Percentiles rank a stretch among this genome's conserved stretches.
Conservation (phyloP, 2,888 invertebrate species). For the Drosophila stalkeri region DNA sequence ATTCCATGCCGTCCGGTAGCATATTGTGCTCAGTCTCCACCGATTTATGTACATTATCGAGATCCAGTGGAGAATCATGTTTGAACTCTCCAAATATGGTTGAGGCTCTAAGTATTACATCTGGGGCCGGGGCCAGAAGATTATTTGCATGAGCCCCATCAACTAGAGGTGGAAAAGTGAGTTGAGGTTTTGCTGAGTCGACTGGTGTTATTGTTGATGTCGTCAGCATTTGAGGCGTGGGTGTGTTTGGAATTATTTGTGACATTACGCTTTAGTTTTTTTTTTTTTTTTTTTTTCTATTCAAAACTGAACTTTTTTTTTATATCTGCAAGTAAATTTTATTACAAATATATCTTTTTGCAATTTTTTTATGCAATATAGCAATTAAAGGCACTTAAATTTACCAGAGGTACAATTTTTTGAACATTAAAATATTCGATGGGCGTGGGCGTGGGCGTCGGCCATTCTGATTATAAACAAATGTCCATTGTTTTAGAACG, state of each 20-base stretch:
- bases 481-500: slow-evolving; percentile 40
- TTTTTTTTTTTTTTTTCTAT: slow-evolving; percentile 1
- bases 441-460: slow-evolving; percentile 77
- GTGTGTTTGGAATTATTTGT: slow-evolving; percentile 76
- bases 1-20: slow-evolving; percentile 44
- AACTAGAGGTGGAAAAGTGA: slow-evolving; percentile 53
- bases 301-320: slow-evolving; percentile 24
- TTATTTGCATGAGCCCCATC: slow-evolving; percentile 50
- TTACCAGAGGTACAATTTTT: slow-evolving; percentile 58
- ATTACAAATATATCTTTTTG: not conserved
- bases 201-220: slow-evolving; percentile 73
- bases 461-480: slow-evolving; percentile 63
- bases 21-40: slow-evolving; percentile 65
- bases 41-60: slow-evolving; percentile 66
- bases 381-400: slow-evolving; percentile 20
- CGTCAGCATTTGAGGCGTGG: slow-evolving; percentile 80
- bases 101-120: slow-evolving; percentile 62
- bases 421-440: slow-evolving; percentile 57
- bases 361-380: not conserved
- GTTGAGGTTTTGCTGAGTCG: slow-evolving; percentile 61
- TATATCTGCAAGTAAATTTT: slow-evolving; percentile 38
- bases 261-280: slow-evolving; percentile 61
- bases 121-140: slow-evolving; percentile 42
- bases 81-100: slow-evolving; percentile 66
- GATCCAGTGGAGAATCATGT: slow-evolving; percentile 66